Base-by-base conservation (phyloP, 2,113 vertebrate species). In the Embiotoca jacksoni region DNA sequence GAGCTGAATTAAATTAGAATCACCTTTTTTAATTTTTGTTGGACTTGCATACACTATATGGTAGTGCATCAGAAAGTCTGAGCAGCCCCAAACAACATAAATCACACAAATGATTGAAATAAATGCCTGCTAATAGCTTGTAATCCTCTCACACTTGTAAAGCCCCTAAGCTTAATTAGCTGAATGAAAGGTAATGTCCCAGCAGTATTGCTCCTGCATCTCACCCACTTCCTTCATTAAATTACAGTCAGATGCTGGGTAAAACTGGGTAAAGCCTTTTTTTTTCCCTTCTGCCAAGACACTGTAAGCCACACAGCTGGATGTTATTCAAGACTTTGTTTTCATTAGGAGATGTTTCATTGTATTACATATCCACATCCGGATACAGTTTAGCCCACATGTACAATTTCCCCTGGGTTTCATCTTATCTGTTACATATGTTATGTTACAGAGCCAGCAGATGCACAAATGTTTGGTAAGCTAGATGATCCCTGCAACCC, bases 141-240 rank as follows among this genome's bases (percentile, higher is more conserved):
- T 92, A 90, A 89, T 89, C 75, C 87, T 84, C 86, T 90, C 85
- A 83, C 49, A 84, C 90, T 78, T 82, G 86, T 84, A 88, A 91
- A 91, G 69, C 77, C 71, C 77, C 46, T 35, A 86, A 84, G 87
- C 73, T 76, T 86, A 90, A 93, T 93, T 92, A 91, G 69, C 67
- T 56, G 67, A 92, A 92, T 92, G 63, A 89, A 86, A 89, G 85
- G 80, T 88, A 85, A 87, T 78, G 53, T 90, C 87, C 80, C 80
- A 64, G 76, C 39, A 63, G 83, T 75, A 64, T 63, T 80, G 59
- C 70, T 81, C 73, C 67, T 53, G n/a, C 39, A 78, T 72, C 75
- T 41, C 66, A 59, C 32, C 61, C 65, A 79, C 41, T 39, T 56
- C 53, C 78, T 82, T 72, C 55, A 77, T 82, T 86, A 82, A 89